Evolutionary conservation across 2,797 vertebrate genomes (phyloP).

Genomic region (Hylomyscus alleni): DNA sequence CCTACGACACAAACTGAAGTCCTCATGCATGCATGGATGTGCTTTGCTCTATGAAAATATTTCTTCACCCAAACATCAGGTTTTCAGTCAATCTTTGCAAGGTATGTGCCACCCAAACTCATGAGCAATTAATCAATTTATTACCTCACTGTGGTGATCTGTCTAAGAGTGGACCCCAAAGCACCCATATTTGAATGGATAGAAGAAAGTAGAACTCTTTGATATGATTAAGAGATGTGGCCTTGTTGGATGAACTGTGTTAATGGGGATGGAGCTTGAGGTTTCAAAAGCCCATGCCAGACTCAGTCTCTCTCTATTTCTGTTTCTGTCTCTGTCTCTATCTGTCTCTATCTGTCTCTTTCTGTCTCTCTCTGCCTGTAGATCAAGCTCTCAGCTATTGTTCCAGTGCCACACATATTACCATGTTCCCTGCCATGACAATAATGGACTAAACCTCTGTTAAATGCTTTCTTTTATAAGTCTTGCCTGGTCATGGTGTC

Average conservation of each 20-base stretch:
- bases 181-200: neutral
- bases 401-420: neutral
- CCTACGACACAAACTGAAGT: neutral
- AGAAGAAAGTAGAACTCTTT: neutral
- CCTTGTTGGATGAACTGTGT: neutral
- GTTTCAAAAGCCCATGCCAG: neutral
- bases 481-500: neutral
- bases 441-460: neutral
- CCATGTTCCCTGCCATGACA: neutral
- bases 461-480: neutral
- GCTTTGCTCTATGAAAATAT: neutral
- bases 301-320: neutral
- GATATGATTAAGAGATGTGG: neutral
- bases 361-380: neutral
- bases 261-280: too few relatives aligned
- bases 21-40: neutral
- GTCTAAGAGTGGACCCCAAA: neutral
- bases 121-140: neutral
- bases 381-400: neutral
- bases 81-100: neutral
- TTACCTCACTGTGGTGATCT: neutral
- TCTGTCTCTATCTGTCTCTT: too few relatives aligned
- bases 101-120: neutral
- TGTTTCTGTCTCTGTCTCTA: neutral
- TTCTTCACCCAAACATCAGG: too few relatives aligned